phyloP scores from a whole-genome alignment of 53 echinoderm and acorn worm species.

The Zoroaster sp. region DNA sequence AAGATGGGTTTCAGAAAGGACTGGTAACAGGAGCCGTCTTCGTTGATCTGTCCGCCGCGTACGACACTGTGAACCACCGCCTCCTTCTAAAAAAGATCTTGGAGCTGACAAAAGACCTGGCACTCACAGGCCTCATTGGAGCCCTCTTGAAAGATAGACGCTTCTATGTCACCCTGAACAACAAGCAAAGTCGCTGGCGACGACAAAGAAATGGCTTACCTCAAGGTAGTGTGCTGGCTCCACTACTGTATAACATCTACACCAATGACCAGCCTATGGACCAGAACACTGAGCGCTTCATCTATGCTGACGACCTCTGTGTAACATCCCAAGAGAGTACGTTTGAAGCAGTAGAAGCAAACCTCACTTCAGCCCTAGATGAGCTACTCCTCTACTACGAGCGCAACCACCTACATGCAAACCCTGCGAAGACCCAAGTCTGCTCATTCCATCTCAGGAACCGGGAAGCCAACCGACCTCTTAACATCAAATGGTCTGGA shows the following conservation, averaged over 20 bases:
- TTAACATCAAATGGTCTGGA: too few species aligned
- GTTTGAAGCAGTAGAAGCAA: constrained; percentile 17
- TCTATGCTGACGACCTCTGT: constrained; percentile 38
- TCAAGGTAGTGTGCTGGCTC: constrained; percentile 51
- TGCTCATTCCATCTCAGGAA: too few species aligned
- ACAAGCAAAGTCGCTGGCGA: constrained; percentile 43
- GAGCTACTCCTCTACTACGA: constrained; percentile 8
- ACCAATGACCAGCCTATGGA: constrained; percentile 21
- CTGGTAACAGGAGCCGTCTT: constrained; percentile 57
- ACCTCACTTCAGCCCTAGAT: not conserved
- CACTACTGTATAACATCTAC: constrained; percentile 49
- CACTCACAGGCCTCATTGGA: constrained; percentile 21
- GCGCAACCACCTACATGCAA: constrained; percentile 38
- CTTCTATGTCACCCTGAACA: constrained; percentile 50
- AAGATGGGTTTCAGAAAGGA: constrained; percentile 60
- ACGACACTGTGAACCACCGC: constrained; percentile 49
- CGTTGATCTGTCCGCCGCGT: constrained; percentile 22
- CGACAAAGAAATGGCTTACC: constrained; percentile 27
- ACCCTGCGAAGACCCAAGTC: too few species aligned
- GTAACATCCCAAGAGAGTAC: too few species aligned
- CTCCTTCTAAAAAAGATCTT: constrained; percentile 47
- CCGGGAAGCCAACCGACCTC: too few species aligned
- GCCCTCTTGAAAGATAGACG: constrained; percentile 25
- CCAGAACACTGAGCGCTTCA: constrained; percentile 24
- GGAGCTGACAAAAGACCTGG: constrained; percentile 31